Evolutionary conservation across 2,797 vertebrate species (phyloP), one percentile per base, ranked within the genome.

Genomic region (Cirrhinus mrigala): DNA sequence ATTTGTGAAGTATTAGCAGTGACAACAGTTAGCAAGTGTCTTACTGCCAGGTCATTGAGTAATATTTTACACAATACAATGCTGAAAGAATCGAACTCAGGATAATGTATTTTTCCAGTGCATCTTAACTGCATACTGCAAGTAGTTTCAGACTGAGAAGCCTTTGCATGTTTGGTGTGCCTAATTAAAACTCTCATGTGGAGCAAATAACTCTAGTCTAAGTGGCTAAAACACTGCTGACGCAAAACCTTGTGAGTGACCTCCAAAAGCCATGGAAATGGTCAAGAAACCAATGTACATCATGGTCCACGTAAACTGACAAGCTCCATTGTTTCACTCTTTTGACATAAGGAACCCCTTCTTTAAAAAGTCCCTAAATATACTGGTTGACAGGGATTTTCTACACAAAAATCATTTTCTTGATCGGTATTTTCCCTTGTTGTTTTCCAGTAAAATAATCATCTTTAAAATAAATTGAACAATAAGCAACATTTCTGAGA

Each of bases 361-460:
- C 66, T 71, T 64, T 58, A 83, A 75, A 64, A 60, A 24, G 10
- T 14, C 58, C 80, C 18, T 58, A 27, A 50, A 68, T 69, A 70
- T 76, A 50, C 22, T 69, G 69, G 29, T 20, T 37, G 20, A 15
- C 20, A 37, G 18, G 8, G 3, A 54, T 58, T 69, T 77, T 37
- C 29, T 29, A n/a, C 7, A 33, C 18, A 20, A 24, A 15, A 50
- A 66, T 24, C 3, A 62, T 86, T 88, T 91, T 87, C 82, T 58
- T 78, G 87, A 88, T 84, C 84, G 16, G 44, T 8, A 73, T 27
- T 24, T 73, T 44, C 1, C 10, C 11, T 44, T 44, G 22, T 24
- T 1, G 3, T n/a, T 44, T 12, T 44, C 22, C 68, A n/a, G 68
- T 74, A 74, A 29, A 74, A 6, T 3, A 11, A 29, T 16, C 1